Base-by-base conservation (phyloP, 2,113 vertebrate genomes). In the Gymnogyps californianus region DNA sequence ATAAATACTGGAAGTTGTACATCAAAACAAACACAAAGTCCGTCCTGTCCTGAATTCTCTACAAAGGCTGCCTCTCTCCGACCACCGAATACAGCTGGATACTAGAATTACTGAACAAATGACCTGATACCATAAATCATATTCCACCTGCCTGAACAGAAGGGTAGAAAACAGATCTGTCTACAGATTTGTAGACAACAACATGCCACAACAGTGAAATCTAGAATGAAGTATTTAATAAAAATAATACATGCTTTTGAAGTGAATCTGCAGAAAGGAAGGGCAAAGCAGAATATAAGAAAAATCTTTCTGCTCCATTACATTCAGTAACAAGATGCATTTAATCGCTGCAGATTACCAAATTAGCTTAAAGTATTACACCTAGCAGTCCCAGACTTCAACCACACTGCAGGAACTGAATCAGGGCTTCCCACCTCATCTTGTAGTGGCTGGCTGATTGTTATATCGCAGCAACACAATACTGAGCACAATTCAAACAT, bases 401-500 rank as follows among this genome's bases (percentile, higher is more conserved):
- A 65, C 29, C 19, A 40, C 36, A 16, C 12, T 47, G 58, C 55
- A 89, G 58, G 36, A 36, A 58, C 54, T 20, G 78, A 72, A 72
- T 51, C 22, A 51, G 66, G 62, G 58, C 54, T 91, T 51, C 78
- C 54, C 77, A 91, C 32, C n/a, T 44, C 8, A 0, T 6, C 47
- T 38, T 22, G 44, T 11, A 28, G 42, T 0, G 26, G 29, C 71
- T 40, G 25, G 13, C 42, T 32, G 34, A 22, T 22, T 16, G 24
- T 26, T 40, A 5, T 1, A 34, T 7, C 1, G 0, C 22, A 58
- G 49, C 31, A 47, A 36, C 55, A 26, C n/a, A 34, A 28, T 18
- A 46, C 28, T 0, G 2, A 70, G 38, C 6, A 29, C 0, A 3
- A 49, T 13, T 57, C 65, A 66, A 78, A 82, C 6, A 51, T 2